Evolutionary conservation across 2,888 invertebrate genomes (phyloP).

Genomic region (Alentia gelatinosa): DNA sequence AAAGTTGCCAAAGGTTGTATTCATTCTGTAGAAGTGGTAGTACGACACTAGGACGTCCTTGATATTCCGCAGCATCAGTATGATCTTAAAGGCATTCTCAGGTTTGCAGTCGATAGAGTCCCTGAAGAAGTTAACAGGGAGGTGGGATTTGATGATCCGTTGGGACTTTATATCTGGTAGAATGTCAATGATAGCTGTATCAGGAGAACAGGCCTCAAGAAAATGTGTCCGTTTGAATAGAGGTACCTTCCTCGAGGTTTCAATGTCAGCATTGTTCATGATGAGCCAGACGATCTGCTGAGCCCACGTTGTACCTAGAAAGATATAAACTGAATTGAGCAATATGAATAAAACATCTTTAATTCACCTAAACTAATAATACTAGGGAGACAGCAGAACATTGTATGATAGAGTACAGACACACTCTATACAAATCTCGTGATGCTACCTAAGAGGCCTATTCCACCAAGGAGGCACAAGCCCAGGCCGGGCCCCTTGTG

Average conservation of each 20-base stretch:
- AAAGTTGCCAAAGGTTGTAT: slow-evolving; percentile 32
- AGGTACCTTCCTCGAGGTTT: slow-evolving; percentile 73
- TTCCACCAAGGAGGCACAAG: too few relatives aligned
- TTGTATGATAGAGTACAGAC: too few relatives aligned
- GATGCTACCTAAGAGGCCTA: too few relatives aligned
- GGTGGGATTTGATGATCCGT: slow-evolving; percentile 53
- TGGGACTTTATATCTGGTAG: not conserved
- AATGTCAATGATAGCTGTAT: not conserved
- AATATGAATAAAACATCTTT: too few relatives aligned
- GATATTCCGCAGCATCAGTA: slow-evolving; percentile 55
- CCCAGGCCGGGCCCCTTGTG: too few relatives aligned
- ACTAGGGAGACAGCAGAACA: too few relatives aligned
- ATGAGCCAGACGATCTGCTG: slow-evolving; percentile 81
- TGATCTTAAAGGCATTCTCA: not conserved
- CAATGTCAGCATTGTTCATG: slow-evolving; percentile 77
- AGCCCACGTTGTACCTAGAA: slow-evolving; percentile 81
- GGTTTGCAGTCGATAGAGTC: not conserved
- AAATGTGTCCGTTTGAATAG: slow-evolving; percentile 64
- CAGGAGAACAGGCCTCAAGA: not conserved
- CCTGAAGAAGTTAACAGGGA: slow-evolving; percentile 35
- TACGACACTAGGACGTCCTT: slow-evolving; percentile 58
- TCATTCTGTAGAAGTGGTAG: slow-evolving; percentile 58
- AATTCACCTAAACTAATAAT: too few relatives aligned
- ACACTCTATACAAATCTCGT: too few relatives aligned
- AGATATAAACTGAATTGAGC: too few relatives aligned